phyloP scores from a whole-genome alignment of 2,888 invertebrate species.

The Orthosia incerta region DNA sequence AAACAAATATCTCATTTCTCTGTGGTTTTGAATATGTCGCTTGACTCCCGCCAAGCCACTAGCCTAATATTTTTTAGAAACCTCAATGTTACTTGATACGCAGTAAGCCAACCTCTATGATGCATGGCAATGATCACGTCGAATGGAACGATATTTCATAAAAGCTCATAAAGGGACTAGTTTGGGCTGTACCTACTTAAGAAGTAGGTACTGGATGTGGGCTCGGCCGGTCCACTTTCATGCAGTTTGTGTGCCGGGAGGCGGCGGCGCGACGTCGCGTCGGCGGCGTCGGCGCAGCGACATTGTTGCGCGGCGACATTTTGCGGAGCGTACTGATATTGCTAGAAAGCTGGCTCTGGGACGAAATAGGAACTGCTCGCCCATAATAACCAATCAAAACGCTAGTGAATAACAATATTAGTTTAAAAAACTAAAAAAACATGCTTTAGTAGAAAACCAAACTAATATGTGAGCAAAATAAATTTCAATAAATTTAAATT shows the following conservation, averaged over 20 bases:
- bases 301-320: constrained; percentile 74
- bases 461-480: too few relatives aligned
- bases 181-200: constrained; percentile 63
- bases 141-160: constrained; percentile 57
- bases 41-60: constrained; percentile 3
- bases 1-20: constrained; percentile 21
- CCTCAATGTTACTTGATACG: constrained; percentile 36
- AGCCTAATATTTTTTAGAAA: constrained; percentile 43
- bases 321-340: constrained; percentile 77
- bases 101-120: constrained; percentile 32
- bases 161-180: constrained; percentile 66
- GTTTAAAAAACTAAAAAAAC: too few relatives aligned
- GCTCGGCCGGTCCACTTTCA: constrained; percentile 82
- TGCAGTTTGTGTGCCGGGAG: constrained; percentile 78
- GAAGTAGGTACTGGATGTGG: constrained; percentile 59
- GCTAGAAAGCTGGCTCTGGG: constrained; percentile 82
- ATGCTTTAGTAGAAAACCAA: too few relatives aligned
- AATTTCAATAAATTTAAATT: too few relatives aligned
- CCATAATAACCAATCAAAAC: constrained; percentile 50
- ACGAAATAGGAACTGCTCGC: constrained; percentile 72
- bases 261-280: constrained; percentile 10
- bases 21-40: constrained; percentile 5
- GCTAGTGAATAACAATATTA: neutral
- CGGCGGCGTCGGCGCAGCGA: constrained; percentile 49
- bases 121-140: constrained; percentile 30